Conservation (phyloP, 2,797 vertebrate genomes). For the Cyprinodon diabolis region DNA sequence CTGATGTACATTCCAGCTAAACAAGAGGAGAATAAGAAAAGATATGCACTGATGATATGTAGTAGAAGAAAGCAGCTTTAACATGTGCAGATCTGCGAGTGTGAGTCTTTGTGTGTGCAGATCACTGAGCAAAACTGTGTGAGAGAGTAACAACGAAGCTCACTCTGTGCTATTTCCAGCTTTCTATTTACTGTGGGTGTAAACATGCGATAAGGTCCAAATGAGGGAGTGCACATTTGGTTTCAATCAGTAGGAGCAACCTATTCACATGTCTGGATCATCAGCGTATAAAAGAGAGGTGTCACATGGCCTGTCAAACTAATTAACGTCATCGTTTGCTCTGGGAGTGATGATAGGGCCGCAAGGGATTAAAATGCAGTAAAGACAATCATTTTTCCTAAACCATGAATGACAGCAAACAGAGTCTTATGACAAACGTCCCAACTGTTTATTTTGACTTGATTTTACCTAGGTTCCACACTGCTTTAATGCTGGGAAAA, state of each 20-base stretch:
- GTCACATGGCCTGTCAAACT: constrained; percentile 35
- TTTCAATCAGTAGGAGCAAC: constrained; percentile 24
- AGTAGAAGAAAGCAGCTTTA: background rate
- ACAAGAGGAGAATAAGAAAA: constrained; percentile 37
- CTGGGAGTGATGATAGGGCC: constrained; percentile 6
- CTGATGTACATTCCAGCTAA: constrained; percentile 57
- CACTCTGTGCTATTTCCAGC: constrained; percentile 48
- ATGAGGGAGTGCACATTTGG: constrained; percentile 2
- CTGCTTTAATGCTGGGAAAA: background rate
- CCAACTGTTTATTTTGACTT: background rate
- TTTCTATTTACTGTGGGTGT: constrained; percentile 37
- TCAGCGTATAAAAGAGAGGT: constrained; percentile 2
- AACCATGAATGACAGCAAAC: background rate
- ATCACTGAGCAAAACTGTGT: constrained; percentile 51
- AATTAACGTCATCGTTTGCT: constrained; percentile 49
- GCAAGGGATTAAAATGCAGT: constrained; percentile 27
- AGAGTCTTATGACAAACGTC: background rate
- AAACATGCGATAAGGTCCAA: constrained; percentile 17
- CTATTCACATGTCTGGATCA: constrained; percentile 29
- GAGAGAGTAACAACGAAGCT: constrained; percentile 25
- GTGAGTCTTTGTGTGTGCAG: constrained; percentile 40
- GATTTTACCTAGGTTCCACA: background rate
- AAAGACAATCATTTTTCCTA: background rate
- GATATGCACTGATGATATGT: background rate
- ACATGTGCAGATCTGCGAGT: constrained; percentile 22